Base-by-base conservation (phyloP, 2,113 vertebrate genomes). In the Opisthocomus hoazin region DNA sequence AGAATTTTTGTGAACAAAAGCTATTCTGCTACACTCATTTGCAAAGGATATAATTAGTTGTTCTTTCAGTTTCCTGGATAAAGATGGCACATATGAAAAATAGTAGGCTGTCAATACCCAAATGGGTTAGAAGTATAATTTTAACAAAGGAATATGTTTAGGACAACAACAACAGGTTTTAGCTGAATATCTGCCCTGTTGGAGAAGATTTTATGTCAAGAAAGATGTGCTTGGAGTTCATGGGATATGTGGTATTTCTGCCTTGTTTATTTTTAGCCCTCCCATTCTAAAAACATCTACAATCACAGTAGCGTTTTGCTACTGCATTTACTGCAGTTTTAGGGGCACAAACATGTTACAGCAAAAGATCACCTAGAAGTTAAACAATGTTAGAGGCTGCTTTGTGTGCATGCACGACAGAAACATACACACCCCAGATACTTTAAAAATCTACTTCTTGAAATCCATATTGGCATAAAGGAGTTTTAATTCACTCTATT, bases 11-110 rank as follows among this genome's bases (percentile, higher is more conserved):
- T 96, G 92, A 97, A 98, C 96, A 98, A 98, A 97, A 97, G 97
- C 97, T 87, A 87, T 95, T 97, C 91, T 92, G 91, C 94, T 97
- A 84, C 70, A 94, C 69, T 97, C 96, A 97, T 98, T 98, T 98
- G 91, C 92, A 97, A 97, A 97, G 88, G 96, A 98, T 98, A 94
- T 98, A 98, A 99, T 99, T 99, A 98, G 97, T 96, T 98, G 95
- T 97, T 98, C 97, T 94, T 97, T 96, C 94, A 74, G 63, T 96
- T 97, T 97, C 96, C 95, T 96, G 95, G 76, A 78, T 97, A 97
- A 97, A 97, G 96, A 97, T 98, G 95, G 83, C 69, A 97, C 93
- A 91, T 96, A 97, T 84, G 82, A 98, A 97, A 98, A 98, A 98
- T 97, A 98, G 98, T 96, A 98, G 97, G 95, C 24, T 98, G 97